Conservation (phyloP, 1,140 invertebrate species). For the Drosophila sturtevanti region DNA sequence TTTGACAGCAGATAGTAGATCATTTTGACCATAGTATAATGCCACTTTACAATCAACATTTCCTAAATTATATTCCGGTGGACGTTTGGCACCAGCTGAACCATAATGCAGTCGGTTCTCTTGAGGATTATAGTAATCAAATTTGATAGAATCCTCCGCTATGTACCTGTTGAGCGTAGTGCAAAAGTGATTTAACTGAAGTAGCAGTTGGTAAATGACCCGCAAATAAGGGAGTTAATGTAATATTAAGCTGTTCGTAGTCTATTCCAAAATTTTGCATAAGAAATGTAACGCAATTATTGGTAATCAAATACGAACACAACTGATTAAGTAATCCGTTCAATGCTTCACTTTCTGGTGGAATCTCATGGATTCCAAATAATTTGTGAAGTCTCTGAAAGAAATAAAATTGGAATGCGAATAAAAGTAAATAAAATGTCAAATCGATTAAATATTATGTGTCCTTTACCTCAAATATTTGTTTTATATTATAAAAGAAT, state of each 20-base stretch:
- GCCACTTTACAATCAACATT: slow-evolving; percentile 60
- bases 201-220: slow-evolving; percentile 40
- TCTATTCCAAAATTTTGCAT: slow-evolving; percentile 84
- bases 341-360: slow-evolving; percentile 53
- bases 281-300: slow-evolving; percentile 84
- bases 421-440: not conserved
- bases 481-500: too few relatives aligned
- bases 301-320: slow-evolving; percentile 49
- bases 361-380: slow-evolving; percentile 60
- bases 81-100: not conserved
- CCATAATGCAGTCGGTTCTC: slow-evolving; percentile 43
- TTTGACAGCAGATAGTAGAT: slow-evolving; percentile 30
- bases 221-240: slow-evolving; percentile 10
- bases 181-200: slow-evolving; percentile 40
- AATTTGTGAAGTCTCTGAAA: slow-evolving; percentile 16
- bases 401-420: not conserved
- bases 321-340: slow-evolving; percentile 34
- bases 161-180: slow-evolving; percentile 43
- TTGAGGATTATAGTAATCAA: slow-evolving; percentile 20
- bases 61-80: slow-evolving; percentile 54
- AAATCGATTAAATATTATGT: not conserved
- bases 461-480: too few relatives aligned
- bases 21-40: slow-evolving; percentile 56
- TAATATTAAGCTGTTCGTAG: slow-evolving; percentile 83
- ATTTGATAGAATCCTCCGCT: slow-evolving; percentile 58